Percentiles rank a stretch among this genome's conserved stretches.
These are phyloP conservation scores for Caenorhabditis sinica DNA, from an alignment of 2,888 invertebrate species.

Conservation along the genomic window DNA sequence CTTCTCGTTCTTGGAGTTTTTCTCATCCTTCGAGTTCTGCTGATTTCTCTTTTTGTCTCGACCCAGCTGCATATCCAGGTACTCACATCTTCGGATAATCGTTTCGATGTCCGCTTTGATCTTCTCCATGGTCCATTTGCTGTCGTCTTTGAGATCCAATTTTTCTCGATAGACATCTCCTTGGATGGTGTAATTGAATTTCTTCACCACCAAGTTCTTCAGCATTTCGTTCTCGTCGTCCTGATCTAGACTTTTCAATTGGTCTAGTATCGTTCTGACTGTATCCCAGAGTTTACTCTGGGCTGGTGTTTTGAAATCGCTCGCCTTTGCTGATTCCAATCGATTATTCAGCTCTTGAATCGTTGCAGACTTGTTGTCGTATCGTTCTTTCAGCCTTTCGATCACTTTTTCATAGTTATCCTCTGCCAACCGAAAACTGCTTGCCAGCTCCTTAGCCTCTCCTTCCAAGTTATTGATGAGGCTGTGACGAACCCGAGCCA, in stretches of 20 bases:
- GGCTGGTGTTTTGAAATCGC: not conserved
- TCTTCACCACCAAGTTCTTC: slow-evolving; percentile 30
- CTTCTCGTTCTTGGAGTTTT: not conserved
- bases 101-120: not conserved
- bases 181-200: slow-evolving; percentile 18
- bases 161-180: slow-evolving; percentile 11
- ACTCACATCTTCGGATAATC: not conserved
- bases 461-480: slow-evolving; percentile 20
- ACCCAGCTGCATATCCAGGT: not conserved
- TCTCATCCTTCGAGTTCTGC: not conserved
- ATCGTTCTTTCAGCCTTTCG: not conserved
- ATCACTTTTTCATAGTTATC: slow-evolving; percentile 12
- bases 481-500: too few relatives aligned
- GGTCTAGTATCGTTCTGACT: slow-evolving; percentile 22
- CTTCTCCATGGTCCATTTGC: slow-evolving; percentile 23
- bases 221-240: not conserved
- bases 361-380: slow-evolving; percentile 5
- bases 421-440: not conserved
- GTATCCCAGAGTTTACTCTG: slow-evolving; percentile 23
- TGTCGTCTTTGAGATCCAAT: not conserved
- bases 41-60: not conserved
- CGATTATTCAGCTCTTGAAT: not conserved
- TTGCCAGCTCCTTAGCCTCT: slow-evolving; percentile 28
- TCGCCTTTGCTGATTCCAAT: not conserved
- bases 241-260: slow-evolving; percentile 7